Percentiles rank a stretch among this genome's conserved stretches.
These are phyloP conservation scores for Chauna torquata DNA, from an alignment of 2,113 vertebrate species.

Conservation along the genomic window DNA sequence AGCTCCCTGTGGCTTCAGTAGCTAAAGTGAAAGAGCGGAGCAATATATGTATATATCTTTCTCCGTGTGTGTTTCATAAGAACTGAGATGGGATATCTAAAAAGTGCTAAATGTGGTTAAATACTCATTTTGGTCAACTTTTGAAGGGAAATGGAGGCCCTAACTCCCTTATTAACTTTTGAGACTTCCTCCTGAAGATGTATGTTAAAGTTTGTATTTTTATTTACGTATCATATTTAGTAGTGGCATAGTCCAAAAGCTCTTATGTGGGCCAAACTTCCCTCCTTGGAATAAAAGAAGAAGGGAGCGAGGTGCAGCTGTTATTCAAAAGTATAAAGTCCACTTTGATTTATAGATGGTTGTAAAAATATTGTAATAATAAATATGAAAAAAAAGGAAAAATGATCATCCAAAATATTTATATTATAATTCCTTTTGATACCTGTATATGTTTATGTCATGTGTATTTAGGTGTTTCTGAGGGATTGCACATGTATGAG, in stretches of 20 bases:
- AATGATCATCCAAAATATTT: neutral
- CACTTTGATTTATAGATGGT: neutral
- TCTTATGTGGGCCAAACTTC: neutral
- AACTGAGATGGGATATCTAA: neutral
- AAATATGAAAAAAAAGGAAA: neutral
- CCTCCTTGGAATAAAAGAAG: neutral
- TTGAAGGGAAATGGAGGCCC: neutral
- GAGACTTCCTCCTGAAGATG: neutral
- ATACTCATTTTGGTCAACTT: neutral
- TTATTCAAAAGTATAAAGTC: neutral
- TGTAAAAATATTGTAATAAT: neutral
- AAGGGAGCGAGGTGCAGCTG: neutral
- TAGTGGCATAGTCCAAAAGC: neutral
- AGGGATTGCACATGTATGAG: neutral
- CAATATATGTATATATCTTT: neutral
- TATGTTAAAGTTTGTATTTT: neutral
- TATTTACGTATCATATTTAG: neutral
- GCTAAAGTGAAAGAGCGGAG: neutral
- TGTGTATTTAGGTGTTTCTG: neutral
- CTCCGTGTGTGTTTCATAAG: neutral
- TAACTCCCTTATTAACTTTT: neutral
- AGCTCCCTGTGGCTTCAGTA: neutral
- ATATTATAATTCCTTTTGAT: neutral
- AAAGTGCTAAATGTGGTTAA: neutral
- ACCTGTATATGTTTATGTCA: neutral